These are phyloP conservation scores for Leptinotarsa undecemlineata DNA, from an alignment of 1,140 invertebrate species.

Conservation along the genomic window DNA sequence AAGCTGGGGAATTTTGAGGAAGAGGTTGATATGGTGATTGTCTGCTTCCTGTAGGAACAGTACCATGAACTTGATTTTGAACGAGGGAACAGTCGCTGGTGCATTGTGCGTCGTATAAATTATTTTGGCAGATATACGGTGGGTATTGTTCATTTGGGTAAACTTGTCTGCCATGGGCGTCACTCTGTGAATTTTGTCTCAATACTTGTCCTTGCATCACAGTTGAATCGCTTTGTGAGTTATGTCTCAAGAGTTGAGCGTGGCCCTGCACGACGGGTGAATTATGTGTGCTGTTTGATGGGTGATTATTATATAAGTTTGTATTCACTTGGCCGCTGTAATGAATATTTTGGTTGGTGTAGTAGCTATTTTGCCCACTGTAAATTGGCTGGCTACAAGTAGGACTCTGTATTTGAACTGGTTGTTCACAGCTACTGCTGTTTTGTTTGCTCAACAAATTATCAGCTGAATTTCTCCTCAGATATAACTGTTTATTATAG, in stretches of 20 bases:
- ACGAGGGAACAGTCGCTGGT: neutral
- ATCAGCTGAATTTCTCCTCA: neutral
- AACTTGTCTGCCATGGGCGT: neutral
- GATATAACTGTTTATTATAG: neutral
- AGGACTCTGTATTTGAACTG: neutral
- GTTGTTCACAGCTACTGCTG: conserved; percentile 11
- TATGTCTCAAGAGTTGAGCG: neutral
- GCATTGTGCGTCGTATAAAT: conserved; percentile 13
- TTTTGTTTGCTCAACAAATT: neutral
- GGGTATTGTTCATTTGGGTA: neutral
- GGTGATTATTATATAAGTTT: neutral
- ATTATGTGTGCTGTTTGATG: neutral
- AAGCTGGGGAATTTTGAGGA: conserved; percentile 37
- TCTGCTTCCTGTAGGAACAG: conserved; percentile 11
- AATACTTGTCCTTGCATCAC: neutral
- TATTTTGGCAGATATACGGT: neutral
- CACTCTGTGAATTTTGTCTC: neutral
- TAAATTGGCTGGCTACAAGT: neutral
- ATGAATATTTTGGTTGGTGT: neutral
- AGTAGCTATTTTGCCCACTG: neutral
- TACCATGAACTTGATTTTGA: neutral
- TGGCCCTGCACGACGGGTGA: neutral
- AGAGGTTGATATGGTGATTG: conserved; percentile 41
- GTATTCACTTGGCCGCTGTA: neutral
- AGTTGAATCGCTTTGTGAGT: neutral